Percentiles rank a stretch among this genome's conserved stretches.
These are phyloP conservation scores for Eilema sororculum DNA, from an alignment of 2,888 invertebrate genomes.

Conservation along the genomic window DNA sequence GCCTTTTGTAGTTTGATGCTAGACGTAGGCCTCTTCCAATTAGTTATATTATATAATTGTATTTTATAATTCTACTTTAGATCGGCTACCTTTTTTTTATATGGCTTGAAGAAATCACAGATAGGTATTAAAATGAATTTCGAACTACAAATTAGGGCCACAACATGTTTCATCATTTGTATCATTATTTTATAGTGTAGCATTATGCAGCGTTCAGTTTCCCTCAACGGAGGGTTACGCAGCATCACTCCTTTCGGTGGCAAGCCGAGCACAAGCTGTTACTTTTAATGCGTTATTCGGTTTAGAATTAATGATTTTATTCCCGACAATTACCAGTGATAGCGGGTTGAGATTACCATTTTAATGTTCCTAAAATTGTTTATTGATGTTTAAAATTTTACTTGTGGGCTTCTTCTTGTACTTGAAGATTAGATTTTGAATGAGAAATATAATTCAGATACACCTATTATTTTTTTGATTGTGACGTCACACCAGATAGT, in stretches of 20 bases:
- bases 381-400: slow-evolving; percentile 63
- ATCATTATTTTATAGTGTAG: slow-evolving; percentile 24
- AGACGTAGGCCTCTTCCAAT: too few species aligned
- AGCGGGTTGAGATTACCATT: slow-evolving; percentile 65
- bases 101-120: neutral
- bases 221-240: slow-evolving; percentile 43
- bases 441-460: neutral
- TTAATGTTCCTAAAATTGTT: slow-evolving; percentile 71
- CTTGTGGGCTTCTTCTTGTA: slow-evolving; percentile 38
- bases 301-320: slow-evolving; percentile 86
- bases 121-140: neutral
- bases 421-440: slow-evolving; percentile 25
- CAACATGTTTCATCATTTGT: neutral
- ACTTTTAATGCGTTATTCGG: slow-evolving; percentile 86
- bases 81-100: neutral
- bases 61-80: neutral
- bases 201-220: slow-evolving; percentile 22
- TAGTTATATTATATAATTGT: neutral
- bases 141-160: neutral
- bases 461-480: too few species aligned
- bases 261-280: slow-evolving; percentile 81
- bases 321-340: slow-evolving; percentile 77
- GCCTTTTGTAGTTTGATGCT: too few species aligned
- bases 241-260: slow-evolving; percentile 42
- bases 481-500: too few species aligned